A percentile compares a stretch with the other conserved stretches of the same genome.
phyloP scores from a whole-genome alignment of 2,888 invertebrate genomes.

The Acheta domesticus region DNA sequence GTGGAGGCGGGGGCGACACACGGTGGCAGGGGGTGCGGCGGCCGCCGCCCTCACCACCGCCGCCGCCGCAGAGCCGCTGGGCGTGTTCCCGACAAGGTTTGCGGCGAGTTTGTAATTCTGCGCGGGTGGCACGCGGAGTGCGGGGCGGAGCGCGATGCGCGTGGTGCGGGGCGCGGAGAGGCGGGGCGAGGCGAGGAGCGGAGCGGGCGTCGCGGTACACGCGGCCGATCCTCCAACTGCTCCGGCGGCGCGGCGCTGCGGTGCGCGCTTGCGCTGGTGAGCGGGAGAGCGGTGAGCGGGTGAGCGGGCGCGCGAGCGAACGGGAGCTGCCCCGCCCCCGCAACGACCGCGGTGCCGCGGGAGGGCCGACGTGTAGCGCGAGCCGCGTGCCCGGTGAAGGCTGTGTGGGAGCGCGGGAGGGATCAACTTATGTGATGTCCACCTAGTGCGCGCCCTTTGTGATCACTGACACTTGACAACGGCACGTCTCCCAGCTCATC shows the following conservation, averaged over 20 bases:
- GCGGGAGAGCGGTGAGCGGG: too few relatives aligned
- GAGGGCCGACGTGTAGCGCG: neutral
- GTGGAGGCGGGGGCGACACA: too few relatives aligned
- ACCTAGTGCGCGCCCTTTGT: too few relatives aligned
- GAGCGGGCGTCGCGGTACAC: neutral
- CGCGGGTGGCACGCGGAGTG: neutral
- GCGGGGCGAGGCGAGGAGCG: too few relatives aligned
- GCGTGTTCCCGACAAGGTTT: slow-evolving; percentile 4
- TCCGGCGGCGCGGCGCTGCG: neutral
- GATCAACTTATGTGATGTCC: too few relatives aligned
- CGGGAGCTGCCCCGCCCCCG: neutral
- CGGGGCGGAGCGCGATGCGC: neutral
- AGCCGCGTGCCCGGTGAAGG: neutral
- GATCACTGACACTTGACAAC: too few relatives aligned
- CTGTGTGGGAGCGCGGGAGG: neutral
- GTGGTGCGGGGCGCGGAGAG: neutral
- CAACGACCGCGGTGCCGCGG: neutral
- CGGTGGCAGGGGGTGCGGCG: too few relatives aligned
- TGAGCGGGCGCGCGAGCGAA: too few relatives aligned
- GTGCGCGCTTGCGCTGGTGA: too few relatives aligned
- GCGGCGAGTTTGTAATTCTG: slow-evolving; percentile 18
- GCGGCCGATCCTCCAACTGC: neutral
- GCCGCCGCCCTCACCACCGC: neutral
- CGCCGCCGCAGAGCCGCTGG: neutral
- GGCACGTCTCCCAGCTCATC: too few relatives aligned